A percentile compares a stretch with the other conserved stretches of the same genome.
phyloP scores from a whole-genome alignment of 2,888 invertebrate genomes.

The Drosophila mulleri region DNA sequence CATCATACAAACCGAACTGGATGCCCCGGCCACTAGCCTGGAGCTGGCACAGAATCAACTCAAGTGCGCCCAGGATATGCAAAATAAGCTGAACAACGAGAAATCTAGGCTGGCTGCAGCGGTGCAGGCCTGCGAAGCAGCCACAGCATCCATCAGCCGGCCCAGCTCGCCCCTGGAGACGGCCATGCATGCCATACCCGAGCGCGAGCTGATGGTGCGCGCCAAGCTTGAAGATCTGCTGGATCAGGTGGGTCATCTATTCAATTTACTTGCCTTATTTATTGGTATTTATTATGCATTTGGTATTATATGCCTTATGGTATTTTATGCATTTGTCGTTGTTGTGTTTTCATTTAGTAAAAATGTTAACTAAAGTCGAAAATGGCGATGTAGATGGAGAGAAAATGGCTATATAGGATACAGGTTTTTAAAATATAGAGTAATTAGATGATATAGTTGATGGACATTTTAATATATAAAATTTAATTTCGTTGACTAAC shows the following conservation, averaged over 20 bases:
- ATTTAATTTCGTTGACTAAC: no score
- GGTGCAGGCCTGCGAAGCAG: slow-evolving; percentile 96
- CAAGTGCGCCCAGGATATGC: slow-evolving; percentile 91
- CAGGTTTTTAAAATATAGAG: neutral
- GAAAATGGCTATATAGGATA: neutral
- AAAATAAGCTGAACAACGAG: slow-evolving; percentile 95
- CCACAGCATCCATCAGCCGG: slow-evolving; percentile 95
- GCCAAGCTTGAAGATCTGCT: slow-evolving; percentile 95
- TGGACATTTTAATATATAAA: neutral
- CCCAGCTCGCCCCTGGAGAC: slow-evolving; percentile 95
- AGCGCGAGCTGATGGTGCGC: slow-evolving; percentile 93
- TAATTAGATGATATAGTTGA: neutral
- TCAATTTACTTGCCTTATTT: no score
- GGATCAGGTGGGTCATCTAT: slow-evolving; percentile 90
- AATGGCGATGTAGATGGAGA: neutral
- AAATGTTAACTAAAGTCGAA: slow-evolving; percentile 7
- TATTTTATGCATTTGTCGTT: slow-evolving; percentile 8
- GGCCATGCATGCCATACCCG: slow-evolving; percentile 93
- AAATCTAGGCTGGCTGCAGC: slow-evolving; percentile 94
- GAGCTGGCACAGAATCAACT: slow-evolving; percentile 90
- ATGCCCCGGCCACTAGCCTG: slow-evolving; percentile 90
- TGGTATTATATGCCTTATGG: no score
- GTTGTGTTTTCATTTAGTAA: slow-evolving; percentile 8
- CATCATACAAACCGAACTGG: slow-evolving; percentile 90
- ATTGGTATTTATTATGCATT: neutral